Evolutionary conservation across 2,888 invertebrate species (phyloP).

Genomic region (Sceliomorpha sp.): DNA sequence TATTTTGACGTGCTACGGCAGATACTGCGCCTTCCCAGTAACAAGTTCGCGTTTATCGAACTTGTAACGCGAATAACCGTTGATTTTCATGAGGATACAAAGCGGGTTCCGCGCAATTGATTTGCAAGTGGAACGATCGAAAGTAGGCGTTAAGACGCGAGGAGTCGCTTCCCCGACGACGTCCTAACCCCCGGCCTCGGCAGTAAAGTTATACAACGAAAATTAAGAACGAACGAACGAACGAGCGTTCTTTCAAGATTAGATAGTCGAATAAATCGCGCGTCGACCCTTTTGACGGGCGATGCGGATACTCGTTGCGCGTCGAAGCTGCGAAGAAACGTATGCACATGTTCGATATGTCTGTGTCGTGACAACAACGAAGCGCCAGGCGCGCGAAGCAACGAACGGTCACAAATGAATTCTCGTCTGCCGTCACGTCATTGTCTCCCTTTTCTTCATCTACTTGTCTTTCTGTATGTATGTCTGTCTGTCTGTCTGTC

Average conservation of each 20-base stretch:
- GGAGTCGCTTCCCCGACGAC: conserved; percentile 26
- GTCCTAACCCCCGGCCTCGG: conserved; percentile 48
- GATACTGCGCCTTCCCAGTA: conserved; percentile 5
- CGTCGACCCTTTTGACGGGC: conserved; percentile 12
- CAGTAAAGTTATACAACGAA: conserved; percentile 52
- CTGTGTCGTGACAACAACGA: conserved; percentile 43
- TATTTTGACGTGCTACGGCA: conserved; percentile 45
- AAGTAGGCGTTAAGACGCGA: no score
- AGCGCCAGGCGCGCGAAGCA: conserved; percentile 38
- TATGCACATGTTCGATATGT: conserved; percentile 42
- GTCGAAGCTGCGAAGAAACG: conserved; percentile 22
- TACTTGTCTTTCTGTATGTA: conserved; percentile 49
- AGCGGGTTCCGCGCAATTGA: not conserved
- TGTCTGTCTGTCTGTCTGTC: conserved; percentile 49
- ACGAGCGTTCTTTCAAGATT: conserved; percentile 6
- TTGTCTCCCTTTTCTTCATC: conserved; percentile 29
- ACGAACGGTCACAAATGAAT: conserved; percentile 38
- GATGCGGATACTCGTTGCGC: conserved; percentile 27
- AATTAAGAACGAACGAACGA: no score
- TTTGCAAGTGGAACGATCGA: no score
- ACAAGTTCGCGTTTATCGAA: no score
- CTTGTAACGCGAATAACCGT: no score
- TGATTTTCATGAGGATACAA: no score
- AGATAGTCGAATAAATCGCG: not conserved
- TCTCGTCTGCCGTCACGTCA: conserved; percentile 53